Base-by-base conservation (phyloP, 2,888 invertebrate species). In the Protodeltote pygarga region DNA sequence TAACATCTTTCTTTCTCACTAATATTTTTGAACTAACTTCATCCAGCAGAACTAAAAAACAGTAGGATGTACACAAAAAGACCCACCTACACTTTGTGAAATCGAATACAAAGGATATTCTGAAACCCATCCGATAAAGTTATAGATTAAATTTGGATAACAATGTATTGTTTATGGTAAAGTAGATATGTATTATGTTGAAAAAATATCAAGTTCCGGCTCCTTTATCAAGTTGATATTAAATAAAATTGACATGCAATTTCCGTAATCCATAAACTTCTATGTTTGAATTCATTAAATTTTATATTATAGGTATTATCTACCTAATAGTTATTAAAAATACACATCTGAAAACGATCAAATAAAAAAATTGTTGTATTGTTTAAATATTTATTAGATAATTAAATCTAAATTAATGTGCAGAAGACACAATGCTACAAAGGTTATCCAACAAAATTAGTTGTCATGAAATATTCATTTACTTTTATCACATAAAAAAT, bases 401-500 rank as follows among this genome's bases (percentile, higher is more conserved):
- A 5, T 16, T 47, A 21, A 31, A 32, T 51, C 11, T 19, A 48
- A 5, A 46, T 46, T 23, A 23, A 16, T 32, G 6, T 31, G 17
- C 8, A 14, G 21, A 59, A 24, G 13, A 29, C 29, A 27, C 28
- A 25, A 23, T 24, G 17, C n/a, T n/a, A n/a, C 20, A 37, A 47
- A 29, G 27, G 24, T 50, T 38, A 41, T 14, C 25, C 25, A 39
- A 52, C 15, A 29, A 44, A 37, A 20, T 28, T 29, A 40, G 41
- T 27, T 37, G 34, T 24, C 34, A 29, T 49, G 10, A 48, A 66
- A 41, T 35, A 48, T 47, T 41, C 35, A 66, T 44, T 13, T 17
- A 37, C 11, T 50, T 28, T 27, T 32, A 24, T 20, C 39, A 48
- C 27, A 31, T 66, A 46, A 63, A 49, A 45, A 50, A 44, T 24